Conservation (phyloP, 2,888 invertebrate species). For the Galeopsomyia nigrocyanea region DNA sequence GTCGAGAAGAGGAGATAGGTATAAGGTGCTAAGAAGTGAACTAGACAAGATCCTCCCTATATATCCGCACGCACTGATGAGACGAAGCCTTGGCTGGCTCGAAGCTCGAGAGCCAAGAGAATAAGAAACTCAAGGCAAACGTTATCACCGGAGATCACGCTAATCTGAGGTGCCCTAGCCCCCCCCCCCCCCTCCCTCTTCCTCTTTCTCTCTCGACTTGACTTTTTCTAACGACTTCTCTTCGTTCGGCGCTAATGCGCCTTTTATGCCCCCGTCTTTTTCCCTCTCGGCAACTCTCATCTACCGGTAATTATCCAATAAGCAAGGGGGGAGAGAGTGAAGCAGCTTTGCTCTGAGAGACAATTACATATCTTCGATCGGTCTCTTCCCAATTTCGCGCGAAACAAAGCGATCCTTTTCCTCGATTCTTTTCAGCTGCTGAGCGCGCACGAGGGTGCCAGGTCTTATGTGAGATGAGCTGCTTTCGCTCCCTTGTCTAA, state of each 20-base stretch:
- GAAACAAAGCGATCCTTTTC: conserved; percentile 30
- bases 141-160: conserved; percentile 67
- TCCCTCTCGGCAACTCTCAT: conserved; percentile 8
- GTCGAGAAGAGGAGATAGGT: conserved; percentile 29
- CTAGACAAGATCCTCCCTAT: conserved; percentile 20
- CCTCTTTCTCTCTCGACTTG: conserved; percentile 56
- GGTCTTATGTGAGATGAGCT: conserved; percentile 14
- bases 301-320: conserved; percentile 62
- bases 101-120: conserved; percentile 19
- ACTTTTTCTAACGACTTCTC: conserved; percentile 65
- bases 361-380: conserved; percentile 35
- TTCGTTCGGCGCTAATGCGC: conserved; percentile 38
- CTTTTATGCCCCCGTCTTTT: conserved; percentile 40
- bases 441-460: neutral
- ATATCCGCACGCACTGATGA: conserved; percentile 11
- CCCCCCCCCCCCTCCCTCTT: conserved; percentile 47
- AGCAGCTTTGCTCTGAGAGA: neutral
- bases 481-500: conserved; percentile 22
- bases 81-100: conserved; percentile 10
- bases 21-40: conserved; percentile 26
- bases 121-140: conserved; percentile 52
- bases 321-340: conserved; percentile 49
- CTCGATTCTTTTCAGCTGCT: neutral
- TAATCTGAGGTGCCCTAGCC: conserved; percentile 61
- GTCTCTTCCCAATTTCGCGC: conserved; percentile 35